Evolutionary conservation across 2,888 invertebrate genomes (phyloP).

Genomic region (Poecilus cupreus): DNA sequence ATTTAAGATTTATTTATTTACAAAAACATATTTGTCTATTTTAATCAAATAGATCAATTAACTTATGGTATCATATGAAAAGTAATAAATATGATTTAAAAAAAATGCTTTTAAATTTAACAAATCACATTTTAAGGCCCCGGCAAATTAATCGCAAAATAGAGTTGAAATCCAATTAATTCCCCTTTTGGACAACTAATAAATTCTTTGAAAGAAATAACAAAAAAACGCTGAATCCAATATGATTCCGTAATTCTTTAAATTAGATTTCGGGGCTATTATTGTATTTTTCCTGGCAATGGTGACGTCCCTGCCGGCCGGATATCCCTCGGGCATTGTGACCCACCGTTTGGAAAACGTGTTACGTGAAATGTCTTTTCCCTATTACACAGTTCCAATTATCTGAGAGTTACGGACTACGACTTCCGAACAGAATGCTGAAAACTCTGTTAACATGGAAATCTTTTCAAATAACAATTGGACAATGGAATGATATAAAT

Average conservation of each 20-base stretch:
- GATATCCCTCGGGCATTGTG: constrained; percentile 14
- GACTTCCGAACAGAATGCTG: neutral
- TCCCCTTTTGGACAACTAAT: constrained; percentile 15
- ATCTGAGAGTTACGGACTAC: constrained; percentile 29
- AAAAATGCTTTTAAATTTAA: neutral
- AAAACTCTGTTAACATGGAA: constrained; percentile 35
- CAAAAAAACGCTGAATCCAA: constrained; percentile 20
- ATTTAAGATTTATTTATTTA: no score
- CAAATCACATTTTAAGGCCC: neutral
- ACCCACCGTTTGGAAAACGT: constrained; percentile 41
- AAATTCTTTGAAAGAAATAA: constrained; percentile 5
- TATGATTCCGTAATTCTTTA: constrained; percentile 33
- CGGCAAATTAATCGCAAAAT: neutral
- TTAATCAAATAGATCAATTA: no score
- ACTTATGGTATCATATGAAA: no score
- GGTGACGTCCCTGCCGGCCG: neutral
- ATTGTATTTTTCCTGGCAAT: constrained; percentile 10
- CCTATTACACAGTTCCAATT: constrained; percentile 44
- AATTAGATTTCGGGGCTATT: constrained; percentile 25
- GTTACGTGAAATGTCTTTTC: constrained; percentile 42
- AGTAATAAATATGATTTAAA: neutral
- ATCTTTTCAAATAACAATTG: constrained; percentile 25
- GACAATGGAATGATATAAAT: constrained; percentile 12
- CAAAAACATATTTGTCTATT: no score
- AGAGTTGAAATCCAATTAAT: constrained; percentile 13